phyloP scores from a whole-genome alignment of 1,140 invertebrate genomes.

The Magallana gigas region DNA sequence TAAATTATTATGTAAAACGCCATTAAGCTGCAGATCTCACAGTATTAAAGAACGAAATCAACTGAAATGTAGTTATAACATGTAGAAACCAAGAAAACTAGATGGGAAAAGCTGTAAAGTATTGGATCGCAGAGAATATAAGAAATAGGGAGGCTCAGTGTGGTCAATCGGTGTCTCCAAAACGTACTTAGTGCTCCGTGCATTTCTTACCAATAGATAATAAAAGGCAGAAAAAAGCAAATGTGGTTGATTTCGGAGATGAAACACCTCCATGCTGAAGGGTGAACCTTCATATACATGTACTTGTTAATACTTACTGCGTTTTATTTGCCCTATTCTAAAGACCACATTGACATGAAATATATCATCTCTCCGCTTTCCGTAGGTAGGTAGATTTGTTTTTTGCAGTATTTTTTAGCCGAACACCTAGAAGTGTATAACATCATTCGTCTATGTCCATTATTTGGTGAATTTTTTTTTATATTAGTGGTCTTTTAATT shows the following conservation, averaged over 20 bases:
- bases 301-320: neutral
- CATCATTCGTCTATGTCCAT: too few species aligned
- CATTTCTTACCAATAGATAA: neutral
- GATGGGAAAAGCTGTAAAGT: too few species aligned
- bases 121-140: too few species aligned
- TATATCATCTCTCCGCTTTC: neutral
- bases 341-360: slow-evolving; percentile 9
- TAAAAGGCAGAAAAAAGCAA: neutral
- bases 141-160: neutral
- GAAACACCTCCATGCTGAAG: neutral
- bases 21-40: too few species aligned
- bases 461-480: neutral
- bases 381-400: neutral
- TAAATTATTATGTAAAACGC: too few species aligned
- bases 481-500: neutral
- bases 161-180: neutral
- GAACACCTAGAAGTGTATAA: neutral
- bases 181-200: neutral
- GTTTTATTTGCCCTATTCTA: neutral
- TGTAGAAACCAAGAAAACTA: too few species aligned
- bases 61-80: too few species aligned
- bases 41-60: too few species aligned
- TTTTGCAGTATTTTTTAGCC: neutral
- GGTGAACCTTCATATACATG: neutral
- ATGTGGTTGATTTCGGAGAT: neutral